A percentile compares a stretch with the other conserved stretches of the same genome.
phyloP scores from a whole-genome alignment of 2,797 vertebrate genomes.

The Mus spretus region DNA sequence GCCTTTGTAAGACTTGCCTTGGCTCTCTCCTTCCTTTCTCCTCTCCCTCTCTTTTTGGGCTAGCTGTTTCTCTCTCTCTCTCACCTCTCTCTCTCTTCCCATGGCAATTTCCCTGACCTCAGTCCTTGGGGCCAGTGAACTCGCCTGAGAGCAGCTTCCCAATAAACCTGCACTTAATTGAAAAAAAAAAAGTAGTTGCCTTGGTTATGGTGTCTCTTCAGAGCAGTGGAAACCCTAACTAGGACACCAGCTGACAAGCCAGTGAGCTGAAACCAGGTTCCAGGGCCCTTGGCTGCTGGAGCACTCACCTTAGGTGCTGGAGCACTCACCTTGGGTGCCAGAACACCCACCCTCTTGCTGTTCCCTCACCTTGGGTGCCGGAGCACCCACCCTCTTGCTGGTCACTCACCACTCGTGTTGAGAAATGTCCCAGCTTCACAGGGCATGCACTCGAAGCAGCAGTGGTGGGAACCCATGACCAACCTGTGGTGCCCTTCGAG shows the following conservation, averaged over 20 bases:
- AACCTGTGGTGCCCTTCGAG: conserved; percentile 80
- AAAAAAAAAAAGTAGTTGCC: not conserved
- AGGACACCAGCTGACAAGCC: not conserved
- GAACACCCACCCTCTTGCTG: not conserved
- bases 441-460: conserved; percentile 88
- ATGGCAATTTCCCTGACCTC: not conserved
- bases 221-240: not conserved
- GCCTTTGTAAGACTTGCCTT: not conserved
- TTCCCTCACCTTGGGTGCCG: not conserved
- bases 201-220: not conserved
- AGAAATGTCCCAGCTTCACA: conserved; percentile 90
- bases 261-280: not conserved
- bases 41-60: not conserved
- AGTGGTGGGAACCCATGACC: conserved; percentile 76
- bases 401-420: conserved; percentile 89
- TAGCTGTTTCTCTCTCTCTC: not conserved
- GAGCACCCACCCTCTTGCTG: not conserved
- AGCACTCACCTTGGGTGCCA: not conserved
- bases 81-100: not conserved
- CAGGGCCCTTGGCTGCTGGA: not conserved
- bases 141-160: not conserved
- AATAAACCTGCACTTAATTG: not conserved
- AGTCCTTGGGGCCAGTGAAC: not conserved
- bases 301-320: not conserved
- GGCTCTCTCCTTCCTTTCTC: not conserved